phyloP scores from a whole-genome alignment of 2,797 vertebrate species.

The Tadarida brasiliensis region DNA sequence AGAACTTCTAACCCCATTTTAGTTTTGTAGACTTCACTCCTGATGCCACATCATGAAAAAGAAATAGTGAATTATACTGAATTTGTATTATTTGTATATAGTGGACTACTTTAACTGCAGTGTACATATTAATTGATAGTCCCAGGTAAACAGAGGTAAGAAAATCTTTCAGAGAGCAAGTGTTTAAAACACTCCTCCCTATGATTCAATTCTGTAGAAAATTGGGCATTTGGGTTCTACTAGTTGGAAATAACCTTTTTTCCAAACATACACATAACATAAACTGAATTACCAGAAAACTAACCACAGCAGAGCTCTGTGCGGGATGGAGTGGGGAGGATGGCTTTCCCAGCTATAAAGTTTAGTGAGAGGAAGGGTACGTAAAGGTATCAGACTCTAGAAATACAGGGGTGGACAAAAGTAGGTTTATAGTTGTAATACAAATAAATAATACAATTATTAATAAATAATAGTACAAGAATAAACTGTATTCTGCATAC shows the following conservation, averaged over 20 bases:
- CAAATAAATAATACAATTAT: background rate
- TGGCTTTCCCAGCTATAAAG: background rate
- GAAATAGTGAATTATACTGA: background rate
- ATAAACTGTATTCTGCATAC: background rate
- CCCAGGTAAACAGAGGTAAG: background rate
- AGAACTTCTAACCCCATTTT: constrained; percentile 41
- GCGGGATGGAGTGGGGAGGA: background rate
- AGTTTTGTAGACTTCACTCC: background rate
- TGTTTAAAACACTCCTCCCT: background rate
- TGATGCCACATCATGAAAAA: background rate
- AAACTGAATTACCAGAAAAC: background rate
- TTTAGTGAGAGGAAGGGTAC: background rate
- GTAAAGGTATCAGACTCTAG: background rate
- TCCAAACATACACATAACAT: background rate
- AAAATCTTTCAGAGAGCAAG: background rate
- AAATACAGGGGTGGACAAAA: background rate
- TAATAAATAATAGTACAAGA: background rate
- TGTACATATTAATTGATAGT: background rate
- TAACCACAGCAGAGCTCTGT: background rate
- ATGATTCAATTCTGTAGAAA: background rate
- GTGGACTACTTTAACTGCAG: background rate
- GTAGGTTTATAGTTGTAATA: background rate
- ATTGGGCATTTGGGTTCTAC: background rate
- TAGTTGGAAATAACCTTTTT: background rate
- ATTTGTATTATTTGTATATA: background rate